Base-by-base conservation (phyloP, 2,113 vertebrate species). In the Herpetotheres cachinnans region DNA sequence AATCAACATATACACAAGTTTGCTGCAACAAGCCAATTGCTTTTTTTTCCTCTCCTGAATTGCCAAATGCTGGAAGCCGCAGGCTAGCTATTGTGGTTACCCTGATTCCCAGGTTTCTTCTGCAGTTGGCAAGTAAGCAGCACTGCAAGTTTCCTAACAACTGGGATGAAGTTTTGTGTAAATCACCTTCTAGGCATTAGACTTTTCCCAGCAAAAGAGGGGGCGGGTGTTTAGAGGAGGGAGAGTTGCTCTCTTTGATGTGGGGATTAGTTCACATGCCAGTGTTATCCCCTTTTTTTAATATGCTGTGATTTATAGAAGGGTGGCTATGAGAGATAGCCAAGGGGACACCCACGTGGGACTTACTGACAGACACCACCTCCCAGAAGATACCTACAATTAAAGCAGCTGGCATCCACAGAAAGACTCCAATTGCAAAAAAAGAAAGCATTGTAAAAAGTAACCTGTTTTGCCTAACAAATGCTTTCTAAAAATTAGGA, bases 261-360 rank as follows among this genome's bases (percentile, higher is more conserved):
- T 97, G 93, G 93, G 95, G 96, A 97, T 97, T 96, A 97, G 96
- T 97, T 97, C 96, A 97, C 94, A 97, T 95, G 96, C 96, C 95
- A 90, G 63, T 77, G 87, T 96, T 96, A 96, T 94, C 72, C 92
- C 95, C 34, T 4, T 46, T 90, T 95, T 93, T 90, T 85, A 96
- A 97, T 92, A 92, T 94, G 82, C 83, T 91, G 95, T 94, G 96
- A 98, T 95, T 96, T 97, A 95, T 80, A 84, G 92, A 46, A 84
- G 84, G 91, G 73, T 3, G 2, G 73, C 80, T 89, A 72, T 82
- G 92, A 93, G 89, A 89, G 92, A 89, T 46, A 96, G 94, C 93
- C 90, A 86, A 90, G 74, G 92, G 94, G 94, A 96, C 81, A 94
- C 85, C 90, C 95, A 94, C 89, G 67, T 95, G 96, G 92, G 82